Conservation (phyloP, 2,888 invertebrate genomes). For the Alentia gelatinosa region DNA sequence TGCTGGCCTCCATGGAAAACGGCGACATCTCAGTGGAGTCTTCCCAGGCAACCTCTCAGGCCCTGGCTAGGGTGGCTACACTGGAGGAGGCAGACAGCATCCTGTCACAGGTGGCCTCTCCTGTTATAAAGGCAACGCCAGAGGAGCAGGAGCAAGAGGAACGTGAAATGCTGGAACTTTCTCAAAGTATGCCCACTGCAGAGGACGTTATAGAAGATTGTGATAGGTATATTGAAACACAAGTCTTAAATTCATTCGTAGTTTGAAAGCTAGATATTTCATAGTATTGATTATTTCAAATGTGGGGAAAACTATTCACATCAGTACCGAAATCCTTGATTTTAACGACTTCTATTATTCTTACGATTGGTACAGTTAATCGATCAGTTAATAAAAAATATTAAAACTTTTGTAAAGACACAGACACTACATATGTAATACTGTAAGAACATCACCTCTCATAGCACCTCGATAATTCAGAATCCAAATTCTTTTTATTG, state of each 20-base stretch:
- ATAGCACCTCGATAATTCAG: background rate
- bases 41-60: constrained; percentile 66
- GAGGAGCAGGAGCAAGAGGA: constrained; percentile 66
- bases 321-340: too few species aligned
- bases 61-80: constrained; percentile 65
- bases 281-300: too few species aligned
- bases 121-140: background rate
- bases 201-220: constrained; percentile 15
- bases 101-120: constrained; percentile 77
- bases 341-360: too few species aligned
- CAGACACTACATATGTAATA: too few species aligned
- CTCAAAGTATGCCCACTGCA: constrained; percentile 67
- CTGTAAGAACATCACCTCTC: too few species aligned
- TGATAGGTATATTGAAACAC: too few species aligned
- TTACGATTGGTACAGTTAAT: too few species aligned
- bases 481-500: background rate
- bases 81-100: constrained; percentile 88
- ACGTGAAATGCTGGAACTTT: constrained; percentile 76
- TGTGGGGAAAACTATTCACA: too few species aligned
- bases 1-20: constrained; percentile 74
- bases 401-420: too few species aligned
- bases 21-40: background rate
- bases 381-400: too few species aligned
- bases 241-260: too few species aligned
- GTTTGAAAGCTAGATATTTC: too few species aligned